Evolutionary conservation across 2,797 vertebrate genomes (phyloP), one percentile per base, ranked within the genome.

Genomic region (Pseudomugil tenellus): DNA sequence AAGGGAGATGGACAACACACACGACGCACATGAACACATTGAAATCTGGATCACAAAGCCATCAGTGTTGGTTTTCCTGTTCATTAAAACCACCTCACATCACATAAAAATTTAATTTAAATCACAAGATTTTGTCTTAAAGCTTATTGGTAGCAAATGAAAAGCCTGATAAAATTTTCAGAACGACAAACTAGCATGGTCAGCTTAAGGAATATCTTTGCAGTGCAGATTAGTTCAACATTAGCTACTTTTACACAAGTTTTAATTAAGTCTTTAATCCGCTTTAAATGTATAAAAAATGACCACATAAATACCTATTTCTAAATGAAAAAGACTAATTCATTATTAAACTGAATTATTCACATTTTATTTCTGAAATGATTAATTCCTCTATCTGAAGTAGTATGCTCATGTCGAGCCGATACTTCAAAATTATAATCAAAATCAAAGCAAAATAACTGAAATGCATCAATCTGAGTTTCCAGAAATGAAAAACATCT

Each of bases 21-120:
- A n/a, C n/a, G n/a, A n/a, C n/a, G n/a, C n/a, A n/a, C 9, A 77
- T 7, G 53, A 6, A 51, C 14, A 52, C 29, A 58, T 35, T 7
- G 1, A 16, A 66, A 34, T 4, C 43, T 35, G 11, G 19, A 51
- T 21, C 41, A 34, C 4, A 0, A 64, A 54, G 62, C 37, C 13
- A 25, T 14, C n/a, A n/a, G n/a, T n/a, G n/a, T n/a, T n/a, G n/a
- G n/a, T 29, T 29, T 29, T 29, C 6, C 29, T 29, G 31, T 49
- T n/a, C 23, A 49, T 21, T 49, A 13, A 55, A 32, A 4, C 34
- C 39, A 10, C 29, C 28, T n/a, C 7, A 26, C 4, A 53, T 53
- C 11, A 37, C 23, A 21, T n/a, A 21, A 46, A n/a, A 46, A 10
- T 3, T 19, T 21, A n/a, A n/a, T n/a, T n/a, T n/a, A n/a, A n/a